Base-by-base conservation (phyloP, 2,888 invertebrate species). In the Sphinx pinastri region DNA sequence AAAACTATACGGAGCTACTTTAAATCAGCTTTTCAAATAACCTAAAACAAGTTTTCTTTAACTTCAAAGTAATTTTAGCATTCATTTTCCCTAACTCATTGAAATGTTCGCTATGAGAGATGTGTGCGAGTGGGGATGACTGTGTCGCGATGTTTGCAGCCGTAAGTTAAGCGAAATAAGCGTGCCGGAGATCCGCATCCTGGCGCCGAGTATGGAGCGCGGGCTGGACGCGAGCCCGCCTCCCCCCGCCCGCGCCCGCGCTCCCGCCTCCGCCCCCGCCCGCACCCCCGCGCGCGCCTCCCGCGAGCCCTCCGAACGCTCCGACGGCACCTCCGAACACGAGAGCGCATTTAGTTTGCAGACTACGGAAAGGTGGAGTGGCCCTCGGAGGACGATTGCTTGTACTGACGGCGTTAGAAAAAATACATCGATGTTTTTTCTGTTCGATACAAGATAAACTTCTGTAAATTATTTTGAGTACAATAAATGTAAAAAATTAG, bases 131-230 rank as follows among this genome's bases (percentile, higher is more conserved):
- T 16, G 58, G 68, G 72, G 71, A 69, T 72, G 72, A 75, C 58
- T 45, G 74, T 71, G 70, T 69, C 76, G 80, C 79, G 84, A 80
- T 87, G 77, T 90, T 89, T 89, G 81, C 94, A 96, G 95, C 94
- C 95, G 95, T 94, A 96, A 96, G 94, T 95, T 95, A 95, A 96
- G 96, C 95, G 95, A 96, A 89, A 95, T 96, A 95, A 95, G 96
- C 92, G 95, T 97, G 80, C 97, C 97, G 77, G 97, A 97, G 95
- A 97, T 97, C 87, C 96, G 97, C 85, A 96, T 97, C 84, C 94
- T 97, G 95, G 97, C 97, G 87, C 96, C 97, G 82, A 97, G 97
- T 90, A 94, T 97, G 95, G 97, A 97, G 94, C 95, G 96, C 84
- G 97, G 97, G 83, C 95, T 97, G 93, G 97, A 97, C 92, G 89